Conservation (phyloP, 2,888 invertebrate genomes). For the Mongoloraphidia duomilia region DNA sequence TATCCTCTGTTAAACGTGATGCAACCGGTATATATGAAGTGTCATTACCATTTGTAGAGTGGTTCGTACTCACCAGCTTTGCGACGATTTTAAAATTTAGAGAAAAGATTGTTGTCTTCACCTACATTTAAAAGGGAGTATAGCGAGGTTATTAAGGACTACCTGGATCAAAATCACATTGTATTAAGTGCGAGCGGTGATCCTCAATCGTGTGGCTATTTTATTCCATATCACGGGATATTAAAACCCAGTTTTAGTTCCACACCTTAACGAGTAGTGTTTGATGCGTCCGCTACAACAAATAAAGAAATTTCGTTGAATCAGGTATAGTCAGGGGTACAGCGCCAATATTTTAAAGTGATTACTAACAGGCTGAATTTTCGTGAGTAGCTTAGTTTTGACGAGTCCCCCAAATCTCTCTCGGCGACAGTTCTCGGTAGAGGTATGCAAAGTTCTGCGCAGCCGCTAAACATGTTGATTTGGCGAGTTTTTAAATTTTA, state of each 20-base stretch:
- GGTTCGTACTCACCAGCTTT: too few species aligned
- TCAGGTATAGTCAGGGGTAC: too few species aligned
- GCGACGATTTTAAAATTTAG: not conserved
- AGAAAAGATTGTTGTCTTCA: not conserved
- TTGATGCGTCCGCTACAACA: not conserved
- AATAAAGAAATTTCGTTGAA: not conserved
- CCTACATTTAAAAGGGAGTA: not conserved
- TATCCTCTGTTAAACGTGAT: not conserved
- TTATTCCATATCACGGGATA: not conserved
- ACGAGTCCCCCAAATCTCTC: too few species aligned
- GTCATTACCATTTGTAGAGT: not conserved
- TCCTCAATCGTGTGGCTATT: not conserved
- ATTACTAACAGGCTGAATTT: too few species aligned
- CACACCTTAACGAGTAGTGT: not conserved
- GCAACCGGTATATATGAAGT: not conserved
- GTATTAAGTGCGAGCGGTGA: not conserved
- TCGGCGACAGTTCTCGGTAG: too few species aligned
- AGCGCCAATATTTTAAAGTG: too few species aligned
- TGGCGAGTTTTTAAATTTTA: too few species aligned
- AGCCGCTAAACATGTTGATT: too few species aligned
- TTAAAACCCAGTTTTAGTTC: not conserved
- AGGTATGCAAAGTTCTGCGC: too few species aligned
- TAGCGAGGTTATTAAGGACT: not conserved
- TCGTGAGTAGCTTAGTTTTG: too few species aligned
- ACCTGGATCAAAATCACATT: too few species aligned